phyloP scores from a whole-genome alignment of 2,113 vertebrate genomes.

The Callithrix jacchus region DNA sequence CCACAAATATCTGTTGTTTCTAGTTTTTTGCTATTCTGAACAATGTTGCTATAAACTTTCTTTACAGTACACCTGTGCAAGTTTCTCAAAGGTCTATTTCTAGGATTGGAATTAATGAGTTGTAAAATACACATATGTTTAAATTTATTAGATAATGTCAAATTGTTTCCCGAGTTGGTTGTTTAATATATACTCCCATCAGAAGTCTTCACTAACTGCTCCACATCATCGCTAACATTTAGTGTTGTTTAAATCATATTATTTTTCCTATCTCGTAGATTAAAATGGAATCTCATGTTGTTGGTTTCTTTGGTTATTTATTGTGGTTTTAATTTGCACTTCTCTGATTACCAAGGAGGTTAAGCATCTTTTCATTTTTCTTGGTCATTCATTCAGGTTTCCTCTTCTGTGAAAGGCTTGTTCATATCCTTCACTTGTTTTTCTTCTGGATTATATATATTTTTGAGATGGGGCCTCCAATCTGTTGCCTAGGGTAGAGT shows the following conservation, averaged over 20 bases:
- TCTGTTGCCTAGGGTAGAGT: too few species aligned
- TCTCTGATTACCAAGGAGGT: neutral
- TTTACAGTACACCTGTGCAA: neutral
- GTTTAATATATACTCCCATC: neutral
- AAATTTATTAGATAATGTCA: neutral
- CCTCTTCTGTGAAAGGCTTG: neutral
- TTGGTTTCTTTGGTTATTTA: neutral
- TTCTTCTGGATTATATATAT: neutral
- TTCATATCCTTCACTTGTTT: neutral
- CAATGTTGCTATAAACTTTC: neutral
- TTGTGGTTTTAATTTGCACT: constrained; percentile 23
- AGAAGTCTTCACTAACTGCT: neutral
- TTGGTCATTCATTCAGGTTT: constrained; percentile 30
- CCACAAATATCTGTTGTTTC: neutral
- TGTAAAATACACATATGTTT: neutral
- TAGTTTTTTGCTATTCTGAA: neutral
- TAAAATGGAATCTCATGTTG: constrained; percentile 12
- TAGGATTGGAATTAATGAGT: constrained; percentile 30
- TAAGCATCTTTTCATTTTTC: constrained; percentile 19
- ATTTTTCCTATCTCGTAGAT: constrained; percentile 7
- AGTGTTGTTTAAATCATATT: neutral
- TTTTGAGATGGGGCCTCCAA: too few species aligned
- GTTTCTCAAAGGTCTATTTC: constrained; percentile 34
- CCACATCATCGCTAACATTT: neutral
- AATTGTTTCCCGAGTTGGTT: neutral